Conservation (phyloP, 2,797 vertebrate species). For the Girardinus metallicus region DNA sequence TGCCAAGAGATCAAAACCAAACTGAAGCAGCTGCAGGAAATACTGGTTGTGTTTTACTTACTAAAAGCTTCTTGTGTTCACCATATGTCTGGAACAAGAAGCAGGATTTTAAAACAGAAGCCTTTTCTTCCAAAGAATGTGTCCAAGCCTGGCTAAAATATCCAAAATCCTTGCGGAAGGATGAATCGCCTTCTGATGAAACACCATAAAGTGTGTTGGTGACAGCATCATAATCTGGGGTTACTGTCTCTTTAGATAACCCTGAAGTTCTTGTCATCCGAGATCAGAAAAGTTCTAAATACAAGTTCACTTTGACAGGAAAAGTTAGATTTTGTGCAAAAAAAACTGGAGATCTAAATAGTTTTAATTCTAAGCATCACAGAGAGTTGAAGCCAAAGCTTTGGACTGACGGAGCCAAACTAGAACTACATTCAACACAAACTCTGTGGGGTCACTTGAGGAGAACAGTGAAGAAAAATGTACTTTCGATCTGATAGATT, state of each 20-base stretch:
- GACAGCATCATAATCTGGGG: neutral
- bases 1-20: neutral
- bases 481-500: neutral
- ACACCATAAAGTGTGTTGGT: neutral
- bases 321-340: neutral
- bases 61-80: neutral
- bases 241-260: neutral
- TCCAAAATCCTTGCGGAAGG: neutral
- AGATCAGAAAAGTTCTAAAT: neutral
- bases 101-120: neutral
- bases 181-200: neutral
- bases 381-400: neutral
- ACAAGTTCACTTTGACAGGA: neutral
- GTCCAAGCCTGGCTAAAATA: neutral
- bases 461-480: neutral
- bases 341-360: neutral
- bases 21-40: neutral
- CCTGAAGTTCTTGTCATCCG: neutral
- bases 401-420: neutral
- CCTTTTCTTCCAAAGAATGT: neutral
- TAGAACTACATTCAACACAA: neutral
- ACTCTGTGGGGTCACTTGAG: neutral
- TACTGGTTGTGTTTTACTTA: neutral
- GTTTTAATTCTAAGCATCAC: neutral
- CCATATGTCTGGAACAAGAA: neutral